Evolutionary conservation across 2,113 vertebrate species (phyloP).

Genomic region (Scomber scombrus): DNA sequence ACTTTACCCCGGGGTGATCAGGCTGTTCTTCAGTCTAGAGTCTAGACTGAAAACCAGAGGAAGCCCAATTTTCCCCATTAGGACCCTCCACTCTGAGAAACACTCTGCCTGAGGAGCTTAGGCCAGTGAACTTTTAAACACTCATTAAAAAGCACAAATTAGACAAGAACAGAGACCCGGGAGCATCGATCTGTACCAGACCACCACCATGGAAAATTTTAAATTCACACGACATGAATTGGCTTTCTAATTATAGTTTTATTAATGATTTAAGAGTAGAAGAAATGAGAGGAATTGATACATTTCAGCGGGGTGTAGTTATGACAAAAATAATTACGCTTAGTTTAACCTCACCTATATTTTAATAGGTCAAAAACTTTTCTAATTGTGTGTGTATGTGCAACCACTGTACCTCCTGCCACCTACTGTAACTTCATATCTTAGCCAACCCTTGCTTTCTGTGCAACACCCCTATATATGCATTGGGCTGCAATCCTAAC

Average conservation of each 20-base stretch:
- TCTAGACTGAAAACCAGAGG: not conserved
- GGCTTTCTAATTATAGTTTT: too few species aligned
- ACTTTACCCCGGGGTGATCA: conserved; percentile 8
- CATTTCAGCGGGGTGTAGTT: too few species aligned
- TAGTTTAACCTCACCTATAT: too few species aligned
- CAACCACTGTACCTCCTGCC: not conserved
- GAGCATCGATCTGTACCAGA: not conserved
- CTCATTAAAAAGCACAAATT: not conserved
- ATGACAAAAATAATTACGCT: too few species aligned
- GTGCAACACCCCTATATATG: conserved; percentile 12
- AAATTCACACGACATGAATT: too few species aligned
- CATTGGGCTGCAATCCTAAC: conserved; percentile 8
- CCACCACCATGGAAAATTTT: too few species aligned
- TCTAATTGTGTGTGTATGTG: not conserved
- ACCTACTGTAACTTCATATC: conserved; percentile 56
- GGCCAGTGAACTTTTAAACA: too few species aligned
- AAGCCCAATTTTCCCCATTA: conserved; percentile 1
- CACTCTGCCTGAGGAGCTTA: not conserved
- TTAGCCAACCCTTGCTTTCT: conserved; percentile 31
- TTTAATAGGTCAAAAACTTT: not conserved
- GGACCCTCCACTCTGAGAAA: conserved; percentile 2
- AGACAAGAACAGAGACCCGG: not conserved
- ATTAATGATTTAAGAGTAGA: too few species aligned
- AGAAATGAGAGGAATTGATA: too few species aligned
- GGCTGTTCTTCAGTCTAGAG: conserved; percentile 11